Conservation (phyloP, 2,888 invertebrate genomes). For the Julus scanicus region DNA sequence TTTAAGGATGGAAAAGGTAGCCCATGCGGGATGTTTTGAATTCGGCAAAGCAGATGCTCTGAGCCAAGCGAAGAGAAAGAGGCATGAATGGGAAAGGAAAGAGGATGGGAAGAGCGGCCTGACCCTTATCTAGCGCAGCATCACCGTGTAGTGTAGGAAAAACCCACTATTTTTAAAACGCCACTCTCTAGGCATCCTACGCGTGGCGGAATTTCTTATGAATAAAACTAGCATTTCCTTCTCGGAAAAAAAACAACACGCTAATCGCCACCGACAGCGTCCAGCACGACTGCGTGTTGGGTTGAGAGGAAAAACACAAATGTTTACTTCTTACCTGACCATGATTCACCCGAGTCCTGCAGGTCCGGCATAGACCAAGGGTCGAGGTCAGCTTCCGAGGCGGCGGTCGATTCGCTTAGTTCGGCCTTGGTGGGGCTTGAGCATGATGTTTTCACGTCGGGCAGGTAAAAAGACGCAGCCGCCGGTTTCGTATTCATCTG, state of each 20-base stretch:
- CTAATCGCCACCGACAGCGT: not conserved
- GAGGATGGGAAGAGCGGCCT: not conserved
- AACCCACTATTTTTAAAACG: slow-evolving; percentile 1
- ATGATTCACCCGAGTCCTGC: slow-evolving; percentile 59
- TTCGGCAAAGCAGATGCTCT: not conserved
- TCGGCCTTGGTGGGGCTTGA: slow-evolving; percentile 55
- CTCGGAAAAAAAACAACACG: not conserved
- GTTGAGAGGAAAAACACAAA: slow-evolving; percentile 41
- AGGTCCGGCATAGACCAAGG: slow-evolving; percentile 61
- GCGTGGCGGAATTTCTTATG: not conserved
- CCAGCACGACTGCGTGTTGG: not conserved
- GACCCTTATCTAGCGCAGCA: not conserved
- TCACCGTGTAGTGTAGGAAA: not conserved
- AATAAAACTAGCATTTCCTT: not conserved
- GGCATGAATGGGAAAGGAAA: not conserved
- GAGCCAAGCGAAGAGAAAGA: not conserved
- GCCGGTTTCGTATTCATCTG: not conserved
- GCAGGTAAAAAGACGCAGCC: not conserved
- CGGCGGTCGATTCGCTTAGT: slow-evolving; percentile 57
- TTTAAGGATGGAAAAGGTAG: too few relatives aligned
- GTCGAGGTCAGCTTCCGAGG: slow-evolving; percentile 58
- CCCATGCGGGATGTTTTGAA: not conserved
- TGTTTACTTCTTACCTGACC: slow-evolving; percentile 59
- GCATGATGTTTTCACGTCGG: slow-evolving; percentile 36
- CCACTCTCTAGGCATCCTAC: not conserved